These are phyloP conservation scores for Elysia crispata DNA, from an alignment of 2,888 invertebrate genomes.

Conservation along the genomic window DNA sequence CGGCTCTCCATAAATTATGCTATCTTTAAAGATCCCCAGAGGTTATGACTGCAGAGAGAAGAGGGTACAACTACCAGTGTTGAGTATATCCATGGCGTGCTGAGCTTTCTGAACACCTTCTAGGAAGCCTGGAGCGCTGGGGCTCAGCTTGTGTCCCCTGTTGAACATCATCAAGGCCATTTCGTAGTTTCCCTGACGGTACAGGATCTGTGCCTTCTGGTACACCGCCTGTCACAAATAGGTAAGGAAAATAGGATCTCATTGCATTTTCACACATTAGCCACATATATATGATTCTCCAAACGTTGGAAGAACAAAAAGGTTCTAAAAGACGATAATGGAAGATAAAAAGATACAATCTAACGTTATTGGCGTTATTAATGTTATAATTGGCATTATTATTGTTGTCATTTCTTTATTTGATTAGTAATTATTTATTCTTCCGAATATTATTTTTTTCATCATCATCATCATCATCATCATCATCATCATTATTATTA, in stretches of 20 bases:
- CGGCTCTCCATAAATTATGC: too few relatives aligned
- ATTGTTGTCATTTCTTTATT: too few relatives aligned
- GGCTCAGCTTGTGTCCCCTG: constrained; percentile 88
- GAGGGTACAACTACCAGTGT: constrained; percentile 12
- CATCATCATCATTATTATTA: constrained; percentile 1
- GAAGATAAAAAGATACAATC: too few relatives aligned
- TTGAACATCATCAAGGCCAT: constrained; percentile 94
- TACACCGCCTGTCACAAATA: constrained; percentile 28
- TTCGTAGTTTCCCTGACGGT: constrained; percentile 94
- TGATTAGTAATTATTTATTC: too few relatives aligned
- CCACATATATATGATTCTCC: too few relatives aligned
- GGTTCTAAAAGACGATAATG: too few relatives aligned
- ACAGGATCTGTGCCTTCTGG: constrained; percentile 92
- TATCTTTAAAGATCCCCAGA: too few relatives aligned
- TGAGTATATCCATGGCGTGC: constrained; percentile 51
- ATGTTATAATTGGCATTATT: too few relatives aligned
- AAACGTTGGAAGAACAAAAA: neutral
- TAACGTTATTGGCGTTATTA: too few relatives aligned
- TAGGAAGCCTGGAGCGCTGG: constrained; percentile 85
- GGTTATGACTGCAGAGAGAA: too few relatives aligned
- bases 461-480: too few relatives aligned
- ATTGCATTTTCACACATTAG: neutral
- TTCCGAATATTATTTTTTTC: too few relatives aligned
- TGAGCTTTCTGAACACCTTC: constrained; percentile 90
- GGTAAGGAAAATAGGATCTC: neutral